phyloP scores from a whole-genome alignment of 2,113 vertebrate species.

The Nothoprocta pentlandii region DNA sequence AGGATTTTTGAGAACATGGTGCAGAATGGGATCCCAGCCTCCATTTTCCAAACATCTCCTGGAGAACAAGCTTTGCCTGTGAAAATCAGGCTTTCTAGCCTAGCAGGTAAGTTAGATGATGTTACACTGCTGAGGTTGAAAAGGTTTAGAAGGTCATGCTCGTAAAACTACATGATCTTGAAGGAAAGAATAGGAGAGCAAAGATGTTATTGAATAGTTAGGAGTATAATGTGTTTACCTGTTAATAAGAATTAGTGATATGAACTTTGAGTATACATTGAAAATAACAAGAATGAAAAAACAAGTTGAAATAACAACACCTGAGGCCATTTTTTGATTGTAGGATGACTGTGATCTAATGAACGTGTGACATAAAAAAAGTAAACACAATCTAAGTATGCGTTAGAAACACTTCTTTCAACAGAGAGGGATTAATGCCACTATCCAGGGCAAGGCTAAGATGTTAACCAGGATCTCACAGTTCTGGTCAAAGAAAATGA shows the following conservation, averaged over 20 bases:
- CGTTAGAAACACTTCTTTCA: background rate
- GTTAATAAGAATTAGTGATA: background rate
- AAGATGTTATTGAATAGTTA: background rate
- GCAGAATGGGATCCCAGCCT: background rate
- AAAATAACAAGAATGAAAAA: background rate
- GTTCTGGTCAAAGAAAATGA: background rate
- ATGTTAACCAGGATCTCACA: background rate
- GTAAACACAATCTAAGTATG: background rate
- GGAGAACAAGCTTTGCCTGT: background rate
- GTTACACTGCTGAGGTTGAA: background rate
- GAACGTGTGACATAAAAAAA: background rate
- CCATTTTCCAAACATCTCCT: background rate
- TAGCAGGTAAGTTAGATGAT: background rate
- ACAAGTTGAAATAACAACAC: background rate
- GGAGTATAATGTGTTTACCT: background rate
- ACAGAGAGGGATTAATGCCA: background rate
- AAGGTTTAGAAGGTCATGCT: background rate
- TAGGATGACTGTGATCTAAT: background rate
- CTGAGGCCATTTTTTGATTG: background rate
- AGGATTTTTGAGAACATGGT: background rate
- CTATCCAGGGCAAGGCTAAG: background rate
- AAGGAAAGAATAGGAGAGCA: background rate
- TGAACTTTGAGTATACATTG: background rate
- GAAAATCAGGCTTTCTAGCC: background rate
- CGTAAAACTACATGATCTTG: background rate